Percentiles rank a stretch among this genome's conserved stretches.
phyloP scores from a whole-genome alignment of 2,888 invertebrate species.

The Callimorpha dominula region DNA sequence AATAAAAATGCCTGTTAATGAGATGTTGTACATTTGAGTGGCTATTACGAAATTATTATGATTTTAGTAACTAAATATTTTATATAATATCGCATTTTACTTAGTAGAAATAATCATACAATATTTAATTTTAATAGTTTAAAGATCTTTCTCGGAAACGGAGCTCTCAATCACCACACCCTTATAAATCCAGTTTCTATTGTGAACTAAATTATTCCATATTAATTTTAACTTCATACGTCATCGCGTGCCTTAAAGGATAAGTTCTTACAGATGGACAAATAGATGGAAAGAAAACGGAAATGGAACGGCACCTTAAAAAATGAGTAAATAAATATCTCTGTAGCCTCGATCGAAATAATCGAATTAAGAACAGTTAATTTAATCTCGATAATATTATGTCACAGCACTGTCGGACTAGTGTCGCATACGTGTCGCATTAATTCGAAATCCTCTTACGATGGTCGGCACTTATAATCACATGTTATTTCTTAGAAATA shows the following conservation, averaged over 20 bases:
- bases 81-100: too few relatives aligned
- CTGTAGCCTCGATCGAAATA: constrained; percentile 69
- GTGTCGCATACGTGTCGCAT: constrained; percentile 69
- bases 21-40: too few relatives aligned
- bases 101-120: too few relatives aligned
- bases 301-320: neutral
- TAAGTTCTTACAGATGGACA: neutral
- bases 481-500: constrained; percentile 35
- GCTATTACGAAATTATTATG: too few relatives aligned
- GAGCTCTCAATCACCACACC: neutral
- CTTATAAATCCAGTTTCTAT: neutral
- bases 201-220: neutral
- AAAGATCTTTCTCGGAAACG: neutral
- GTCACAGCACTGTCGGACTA: constrained; percentile 74
- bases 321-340: neutral
- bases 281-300: neutral
- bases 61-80: too few relatives aligned
- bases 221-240: neutral
- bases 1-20: too few relatives aligned
- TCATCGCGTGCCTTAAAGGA: neutral
- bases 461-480: constrained; percentile 43
- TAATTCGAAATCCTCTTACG: constrained; percentile 56
- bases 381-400: constrained; percentile 72
- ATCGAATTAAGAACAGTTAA: constrained; percentile 76
- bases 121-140: neutral